These are phyloP conservation scores for Falcaria lacertinaria DNA, from an alignment of 2,888 invertebrate genomes.

Conservation along the genomic window DNA sequence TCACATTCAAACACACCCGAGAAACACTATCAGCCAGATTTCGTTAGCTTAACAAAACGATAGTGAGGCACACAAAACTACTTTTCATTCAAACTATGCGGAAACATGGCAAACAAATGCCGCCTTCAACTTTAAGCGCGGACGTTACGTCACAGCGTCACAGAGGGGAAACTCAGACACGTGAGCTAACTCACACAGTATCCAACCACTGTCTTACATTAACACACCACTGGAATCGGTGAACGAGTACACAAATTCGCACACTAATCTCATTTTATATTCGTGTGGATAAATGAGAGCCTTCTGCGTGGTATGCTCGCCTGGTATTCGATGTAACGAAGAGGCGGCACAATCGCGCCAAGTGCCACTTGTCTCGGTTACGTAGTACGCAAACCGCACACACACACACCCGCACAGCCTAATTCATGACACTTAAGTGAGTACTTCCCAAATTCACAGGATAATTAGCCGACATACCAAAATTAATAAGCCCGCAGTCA, in stretches of 20 bases:
- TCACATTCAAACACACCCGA: slow-evolving; percentile 33
- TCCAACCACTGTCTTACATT: slow-evolving; percentile 17
- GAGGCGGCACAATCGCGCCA: slow-evolving; percentile 51
- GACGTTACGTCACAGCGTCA: slow-evolving; percentile 54
- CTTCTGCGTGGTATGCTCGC: slow-evolving; percentile 41
- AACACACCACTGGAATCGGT: slow-evolving; percentile 22
- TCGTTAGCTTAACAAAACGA: slow-evolving; percentile 51
- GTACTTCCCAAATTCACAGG: slow-evolving; percentile 73
- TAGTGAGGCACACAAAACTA: slow-evolving; percentile 44
- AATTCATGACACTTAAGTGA: slow-evolving; percentile 65
- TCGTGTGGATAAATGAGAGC: slow-evolving; percentile 38
- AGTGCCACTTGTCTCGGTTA: slow-evolving; percentile 52
- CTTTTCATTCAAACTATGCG: slow-evolving; percentile 61
- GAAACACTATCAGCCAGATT: slow-evolving; percentile 46
- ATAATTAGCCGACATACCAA: slow-evolving; percentile 72
- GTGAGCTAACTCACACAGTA: slow-evolving; percentile 32
- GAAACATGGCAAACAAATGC: slow-evolving; percentile 51
- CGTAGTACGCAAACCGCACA: slow-evolving; percentile 46
- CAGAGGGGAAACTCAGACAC: slow-evolving; percentile 39
- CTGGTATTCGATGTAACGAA: slow-evolving; percentile 67
- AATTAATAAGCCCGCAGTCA: slow-evolving; percentile 68
- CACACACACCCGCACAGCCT: slow-evolving; percentile 38
- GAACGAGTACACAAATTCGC: slow-evolving; percentile 24
- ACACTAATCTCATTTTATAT: slow-evolving; percentile 27
- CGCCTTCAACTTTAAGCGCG: slow-evolving; percentile 46